Base-by-base conservation (phyloP, 2,797 vertebrate genomes). In the Hoplostethus atlanticus region DNA sequence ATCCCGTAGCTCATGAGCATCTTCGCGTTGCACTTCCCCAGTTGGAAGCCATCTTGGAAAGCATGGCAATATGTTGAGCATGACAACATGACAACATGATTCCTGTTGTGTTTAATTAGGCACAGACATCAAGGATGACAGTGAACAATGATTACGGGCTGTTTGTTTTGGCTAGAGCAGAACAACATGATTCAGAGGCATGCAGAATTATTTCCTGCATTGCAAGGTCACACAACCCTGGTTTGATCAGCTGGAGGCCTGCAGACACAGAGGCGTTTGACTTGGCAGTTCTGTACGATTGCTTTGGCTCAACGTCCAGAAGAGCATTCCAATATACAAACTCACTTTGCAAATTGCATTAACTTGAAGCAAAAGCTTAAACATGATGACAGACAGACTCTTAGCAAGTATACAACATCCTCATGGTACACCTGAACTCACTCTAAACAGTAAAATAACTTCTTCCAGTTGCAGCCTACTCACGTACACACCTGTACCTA, bases 261-360 rank as follows among this genome's bases (percentile, higher is more conserved):
- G 52, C 51, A 2, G 10, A 6, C 50, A 6, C 11, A 10, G 11
- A 40, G 40, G 11, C 3, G 9, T 10, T 42, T 42, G 40, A 16
- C 61, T 75, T 64, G 64, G 64, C 9, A 11, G 2, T 42, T 42
- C 11, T 10, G 9, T 11, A 42, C 10, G 3, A 50, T 55, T 53
- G n/a, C 55, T 62, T 79, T 80, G 52, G 64, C 75, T 48, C 40
- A 1, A 3, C 58, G 21, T 52, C 4, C 1, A 6, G 10, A 4
- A 61, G 11, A 51, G 60, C 3, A 5, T 34, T 68, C 44, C 59
- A 60, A 56, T 17, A 51, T 64, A 28, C 61, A 11, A 75, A 21
- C 40, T 57, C 30, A 34, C 34, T 34, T 34, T 1, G 34, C 34
- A 34, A 6, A 34, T 34, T 6, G 34, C 34, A 34, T 6, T 6